Evolutionary conservation across 1,140 invertebrate species (phyloP).

Genomic region (Dinoponera quadriceps): DNA sequence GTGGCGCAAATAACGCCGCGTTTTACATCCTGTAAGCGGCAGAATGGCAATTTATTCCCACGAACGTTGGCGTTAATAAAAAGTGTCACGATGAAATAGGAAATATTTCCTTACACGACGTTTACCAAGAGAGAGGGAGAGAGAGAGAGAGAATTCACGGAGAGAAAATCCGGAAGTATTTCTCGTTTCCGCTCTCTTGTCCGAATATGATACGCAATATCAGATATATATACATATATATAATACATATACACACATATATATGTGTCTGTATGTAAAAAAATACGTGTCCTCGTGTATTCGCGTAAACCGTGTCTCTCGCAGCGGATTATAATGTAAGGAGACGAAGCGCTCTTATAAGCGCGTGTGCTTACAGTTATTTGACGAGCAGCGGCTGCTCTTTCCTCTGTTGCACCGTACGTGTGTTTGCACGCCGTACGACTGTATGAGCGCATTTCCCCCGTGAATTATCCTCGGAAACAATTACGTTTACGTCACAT

Average conservation of each 20-base stretch:
- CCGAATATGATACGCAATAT: constrained; percentile 38
- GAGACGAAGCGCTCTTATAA: constrained; percentile 48
- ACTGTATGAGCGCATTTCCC: no score
- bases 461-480: no score
- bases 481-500: no score
- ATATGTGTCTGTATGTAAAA: constrained; percentile 5
- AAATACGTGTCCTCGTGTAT: constrained; percentile 33
- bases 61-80: constrained; percentile 40
- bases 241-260: no score
- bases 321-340: constrained; percentile 58
- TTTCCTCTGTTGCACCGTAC: constrained; percentile 17
- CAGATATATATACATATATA: not conserved
- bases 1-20: not conserved
- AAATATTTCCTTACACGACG: constrained; percentile 25
- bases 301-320: constrained; percentile 39
- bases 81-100: constrained; percentile 49
- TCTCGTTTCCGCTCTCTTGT: constrained; percentile 2
- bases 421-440: not conserved
- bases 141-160: not conserved
- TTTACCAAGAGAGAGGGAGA: not conserved
- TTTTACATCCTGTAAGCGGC: not conserved
- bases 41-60: constrained; percentile 37
- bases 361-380: constrained; percentile 35
- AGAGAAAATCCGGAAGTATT: constrained; percentile 29
- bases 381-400: constrained; percentile 44